Percentiles rank a stretch among this genome's conserved stretches.
These are phyloP conservation scores for Propithecus coquereli DNA, from an alignment of 2,113 vertebrate genomes.

Conservation along the genomic window DNA sequence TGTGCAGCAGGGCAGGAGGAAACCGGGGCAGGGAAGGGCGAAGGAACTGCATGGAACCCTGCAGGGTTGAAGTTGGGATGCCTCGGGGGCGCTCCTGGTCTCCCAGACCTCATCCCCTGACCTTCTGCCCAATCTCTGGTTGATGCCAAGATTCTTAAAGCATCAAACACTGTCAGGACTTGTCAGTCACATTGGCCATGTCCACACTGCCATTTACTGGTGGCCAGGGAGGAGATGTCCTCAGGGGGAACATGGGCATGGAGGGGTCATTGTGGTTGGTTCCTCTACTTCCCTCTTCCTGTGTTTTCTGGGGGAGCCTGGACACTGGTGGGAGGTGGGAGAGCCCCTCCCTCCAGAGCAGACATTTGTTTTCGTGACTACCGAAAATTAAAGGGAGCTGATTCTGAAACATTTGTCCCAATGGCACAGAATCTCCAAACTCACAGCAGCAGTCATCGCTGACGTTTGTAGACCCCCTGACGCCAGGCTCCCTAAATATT, in stretches of 20 bases:
- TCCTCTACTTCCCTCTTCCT: background rate
- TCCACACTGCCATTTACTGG: fast-evolving
- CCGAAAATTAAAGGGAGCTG: background rate
- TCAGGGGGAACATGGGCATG: background rate
- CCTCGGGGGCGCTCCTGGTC: background rate
- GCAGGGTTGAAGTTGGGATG: background rate
- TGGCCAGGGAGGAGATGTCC: background rate
- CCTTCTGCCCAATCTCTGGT: background rate
- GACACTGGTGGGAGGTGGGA: background rate
- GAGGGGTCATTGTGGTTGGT: background rate
- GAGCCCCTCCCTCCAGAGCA: background rate
- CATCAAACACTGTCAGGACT: background rate
- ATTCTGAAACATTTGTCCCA: background rate
- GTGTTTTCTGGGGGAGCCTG: background rate
- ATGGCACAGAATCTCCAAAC: background rate
- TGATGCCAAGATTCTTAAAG: background rate
- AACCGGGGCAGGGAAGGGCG: too few species aligned
- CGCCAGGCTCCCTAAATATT: background rate
- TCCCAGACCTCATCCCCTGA: background rate
- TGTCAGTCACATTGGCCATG: fast-evolving
- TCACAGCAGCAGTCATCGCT: background rate
- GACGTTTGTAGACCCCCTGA: background rate
- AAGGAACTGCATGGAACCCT: background rate
- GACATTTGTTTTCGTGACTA: background rate
- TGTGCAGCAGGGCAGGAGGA: background rate